Percentiles rank a stretch among this genome's conserved stretches.
Conservation (phyloP, 2,113 vertebrate species). For the Hemiprocne comata region DNA sequence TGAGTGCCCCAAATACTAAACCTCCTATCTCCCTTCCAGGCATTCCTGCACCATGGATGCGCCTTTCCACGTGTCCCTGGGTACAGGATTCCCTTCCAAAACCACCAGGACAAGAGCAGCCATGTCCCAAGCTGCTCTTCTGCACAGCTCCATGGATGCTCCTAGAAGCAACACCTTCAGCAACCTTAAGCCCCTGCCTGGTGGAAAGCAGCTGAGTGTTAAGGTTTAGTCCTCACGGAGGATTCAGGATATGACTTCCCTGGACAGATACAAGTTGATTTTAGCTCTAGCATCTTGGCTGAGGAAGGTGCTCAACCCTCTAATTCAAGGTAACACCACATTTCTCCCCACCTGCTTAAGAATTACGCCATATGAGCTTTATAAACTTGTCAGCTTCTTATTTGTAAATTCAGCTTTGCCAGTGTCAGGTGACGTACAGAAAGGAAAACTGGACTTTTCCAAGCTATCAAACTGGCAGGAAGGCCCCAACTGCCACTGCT, state of each 20-base stretch:
- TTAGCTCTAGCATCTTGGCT: not conserved
- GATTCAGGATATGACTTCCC: not conserved
- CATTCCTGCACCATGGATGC: rapidly evolving
- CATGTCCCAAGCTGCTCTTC: not conserved
- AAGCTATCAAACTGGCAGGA: not conserved
- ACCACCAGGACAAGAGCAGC: not conserved
- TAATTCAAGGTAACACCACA: not conserved
- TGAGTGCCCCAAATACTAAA: not conserved
- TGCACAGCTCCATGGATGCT: not conserved
- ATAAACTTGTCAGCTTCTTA: not conserved
- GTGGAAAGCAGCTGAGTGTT: not conserved
- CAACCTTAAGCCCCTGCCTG: not conserved
- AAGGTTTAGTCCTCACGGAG: not conserved
- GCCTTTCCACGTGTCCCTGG: rapidly evolving
- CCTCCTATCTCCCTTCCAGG: not conserved
- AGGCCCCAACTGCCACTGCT: not conserved
- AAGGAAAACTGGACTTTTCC: not conserved
- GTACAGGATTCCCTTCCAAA: not conserved
- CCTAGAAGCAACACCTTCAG: not conserved
- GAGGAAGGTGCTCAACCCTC: not conserved
- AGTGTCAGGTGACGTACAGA: not conserved
- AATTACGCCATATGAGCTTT: not conserved
- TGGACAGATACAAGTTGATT: not conserved
- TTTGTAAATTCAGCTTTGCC: conserved; percentile 24
- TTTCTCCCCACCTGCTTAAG: conserved; percentile 6